These are phyloP conservation scores for Characodon lateralis DNA, from an alignment of 2,797 vertebrate species.

Conservation along the genomic window DNA sequence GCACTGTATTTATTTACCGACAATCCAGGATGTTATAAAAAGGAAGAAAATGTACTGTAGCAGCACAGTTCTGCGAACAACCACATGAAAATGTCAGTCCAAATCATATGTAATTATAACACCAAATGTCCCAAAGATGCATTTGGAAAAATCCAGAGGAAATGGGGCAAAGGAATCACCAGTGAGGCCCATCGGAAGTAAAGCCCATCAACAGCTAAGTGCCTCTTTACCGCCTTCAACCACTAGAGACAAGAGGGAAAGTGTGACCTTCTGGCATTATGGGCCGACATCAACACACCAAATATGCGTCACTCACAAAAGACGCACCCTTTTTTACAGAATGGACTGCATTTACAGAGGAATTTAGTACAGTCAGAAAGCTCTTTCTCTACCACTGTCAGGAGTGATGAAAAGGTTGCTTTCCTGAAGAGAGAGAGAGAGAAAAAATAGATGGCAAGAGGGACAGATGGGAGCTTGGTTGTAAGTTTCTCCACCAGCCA, in stretches of 20 bases:
- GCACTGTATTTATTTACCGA: conserved; percentile 18
- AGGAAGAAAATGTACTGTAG: neutral
- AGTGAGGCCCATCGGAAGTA: conserved; percentile 37
- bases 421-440: conserved; percentile 27
- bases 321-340: conserved; percentile 40
- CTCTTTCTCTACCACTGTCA: conserved; percentile 66
- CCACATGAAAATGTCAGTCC: conserved; percentile 56
- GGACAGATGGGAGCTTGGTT: conserved; percentile 80
- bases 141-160: conserved; percentile 67
- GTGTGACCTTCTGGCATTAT: conserved; percentile 69
- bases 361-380: conserved; percentile 52
- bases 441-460: conserved; percentile 41
- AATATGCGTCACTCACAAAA: conserved; percentile 58
- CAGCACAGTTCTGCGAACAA: conserved; percentile 33
- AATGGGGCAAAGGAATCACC: conserved; percentile 70
- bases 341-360: conserved; percentile 56
- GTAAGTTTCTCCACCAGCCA: conserved; percentile 69
- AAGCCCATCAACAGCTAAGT: conserved; percentile 74
- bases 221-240: conserved; percentile 77
- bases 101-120: conserved; percentile 67
- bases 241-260: conserved; percentile 54
- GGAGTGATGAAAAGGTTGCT: conserved; percentile 76
- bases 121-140: conserved; percentile 67
- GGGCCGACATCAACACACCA: conserved; percentile 59
- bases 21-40: conserved; percentile 16